These are phyloP conservation scores for Mamestra brassicae DNA, from an alignment of 2,888 invertebrate species.

Conservation along the genomic window DNA sequence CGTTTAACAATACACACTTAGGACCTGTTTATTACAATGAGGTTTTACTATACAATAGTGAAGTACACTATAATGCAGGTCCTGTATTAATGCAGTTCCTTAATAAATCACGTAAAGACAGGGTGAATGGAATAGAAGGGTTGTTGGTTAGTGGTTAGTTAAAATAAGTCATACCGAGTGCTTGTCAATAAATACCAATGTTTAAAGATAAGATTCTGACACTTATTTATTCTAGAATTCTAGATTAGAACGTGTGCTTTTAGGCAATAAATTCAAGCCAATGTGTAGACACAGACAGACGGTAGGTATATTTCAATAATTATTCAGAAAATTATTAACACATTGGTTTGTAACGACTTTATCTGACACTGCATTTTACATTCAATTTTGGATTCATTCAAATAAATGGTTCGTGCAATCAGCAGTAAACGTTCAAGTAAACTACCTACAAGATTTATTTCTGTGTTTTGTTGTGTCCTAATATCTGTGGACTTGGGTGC, in stretches of 20 bases:
- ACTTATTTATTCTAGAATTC: conserved; percentile 54
- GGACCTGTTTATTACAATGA: neutral
- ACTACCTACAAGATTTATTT: neutral
- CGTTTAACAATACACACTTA: neutral
- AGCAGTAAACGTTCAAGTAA: neutral
- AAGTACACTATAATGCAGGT: neutral
- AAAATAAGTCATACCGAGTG: conserved; percentile 37
- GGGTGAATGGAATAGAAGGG: conserved; percentile 35
- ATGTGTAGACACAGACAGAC: conserved; percentile 21
- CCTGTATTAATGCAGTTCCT: conserved; percentile 3
- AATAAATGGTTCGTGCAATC: neutral
- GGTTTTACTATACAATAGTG: neutral
- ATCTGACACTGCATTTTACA: conserved; percentile 1
- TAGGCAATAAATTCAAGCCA: conserved; percentile 42
- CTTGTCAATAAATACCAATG: conserved; percentile 54
- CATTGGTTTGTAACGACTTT: neutral
- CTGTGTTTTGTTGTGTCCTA: neutral
- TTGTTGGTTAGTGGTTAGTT: conserved; percentile 19
- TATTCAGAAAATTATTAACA: conserved; percentile 32
- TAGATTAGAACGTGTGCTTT: conserved; percentile 35
- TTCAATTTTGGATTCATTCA: neutral
- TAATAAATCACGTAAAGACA: conserved; percentile 35
- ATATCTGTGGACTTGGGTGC: neutral
- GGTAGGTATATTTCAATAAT: conserved; percentile 37
- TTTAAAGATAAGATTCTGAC: conserved; percentile 53